These are phyloP conservation scores for Hermaeophaga mercurialis DNA, from an alignment of 2,888 invertebrate genomes.

Conservation along the genomic window DNA sequence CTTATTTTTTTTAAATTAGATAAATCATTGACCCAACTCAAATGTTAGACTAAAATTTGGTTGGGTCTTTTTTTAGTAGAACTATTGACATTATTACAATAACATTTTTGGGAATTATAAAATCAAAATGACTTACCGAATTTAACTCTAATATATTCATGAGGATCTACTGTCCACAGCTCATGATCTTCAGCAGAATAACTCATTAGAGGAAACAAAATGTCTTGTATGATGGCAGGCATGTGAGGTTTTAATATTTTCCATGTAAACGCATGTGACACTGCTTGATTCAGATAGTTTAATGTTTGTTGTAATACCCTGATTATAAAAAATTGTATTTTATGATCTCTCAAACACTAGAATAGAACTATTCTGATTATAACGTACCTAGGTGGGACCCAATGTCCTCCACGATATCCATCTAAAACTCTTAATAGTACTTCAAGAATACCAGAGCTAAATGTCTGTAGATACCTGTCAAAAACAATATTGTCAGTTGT, in stretches of 20 bases:
- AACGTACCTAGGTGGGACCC: constrained; percentile 71
- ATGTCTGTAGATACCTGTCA: constrained; percentile 84
- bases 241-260: constrained; percentile 95
- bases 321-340: not conserved
- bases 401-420: constrained; percentile 51
- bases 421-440: constrained; percentile 51
- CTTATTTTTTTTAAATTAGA: no score
- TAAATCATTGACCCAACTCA: no score
- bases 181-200: constrained; percentile 94
- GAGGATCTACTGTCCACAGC: constrained; percentile 93
- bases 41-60: no score
- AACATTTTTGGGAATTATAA: no score
- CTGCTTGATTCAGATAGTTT: constrained; percentile 85
- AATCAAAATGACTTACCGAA: constrained; percentile 87
- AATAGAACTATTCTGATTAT: not conserved
- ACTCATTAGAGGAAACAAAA: constrained; percentile 95
- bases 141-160: constrained; percentile 95
- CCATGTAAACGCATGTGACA: constrained; percentile 91
- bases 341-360: not conserved
- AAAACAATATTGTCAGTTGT: not conserved
- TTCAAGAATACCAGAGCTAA: constrained; percentile 75
- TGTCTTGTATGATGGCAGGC: constrained; percentile 90
- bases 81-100: no score
- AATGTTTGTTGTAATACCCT: constrained; percentile 91
- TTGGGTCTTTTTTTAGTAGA: no score